A percentile compares a stretch with the other conserved stretches of the same genome.
Conservation (phyloP, 2,888 invertebrate species). For the Theodoxus fluviatilis region DNA sequence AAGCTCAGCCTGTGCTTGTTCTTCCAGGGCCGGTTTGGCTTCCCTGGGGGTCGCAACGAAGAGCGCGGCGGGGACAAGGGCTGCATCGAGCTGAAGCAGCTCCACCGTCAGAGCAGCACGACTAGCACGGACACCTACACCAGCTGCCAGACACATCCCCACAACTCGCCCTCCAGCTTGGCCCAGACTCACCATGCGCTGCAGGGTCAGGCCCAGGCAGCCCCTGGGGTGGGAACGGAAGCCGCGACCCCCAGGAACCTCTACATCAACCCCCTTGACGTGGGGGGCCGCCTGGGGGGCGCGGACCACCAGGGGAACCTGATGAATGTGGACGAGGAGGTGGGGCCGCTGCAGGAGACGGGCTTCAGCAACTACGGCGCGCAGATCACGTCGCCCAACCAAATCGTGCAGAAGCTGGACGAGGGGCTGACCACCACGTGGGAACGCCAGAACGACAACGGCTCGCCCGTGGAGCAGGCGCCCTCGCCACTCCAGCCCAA, state of each 20-base stretch:
- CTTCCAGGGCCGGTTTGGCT: constrained; percentile 35
- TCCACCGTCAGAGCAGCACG: constrained; percentile 67
- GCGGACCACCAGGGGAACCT: constrained; percentile 23
- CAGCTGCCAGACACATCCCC: constrained; percentile 93
- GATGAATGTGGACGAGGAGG: neutral
- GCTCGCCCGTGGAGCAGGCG: constrained; percentile 20
- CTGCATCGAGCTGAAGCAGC: constrained; percentile 58
- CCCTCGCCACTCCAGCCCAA: constrained; percentile 8
- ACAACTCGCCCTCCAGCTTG: constrained; percentile 52
- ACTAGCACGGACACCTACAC: constrained; percentile 92
- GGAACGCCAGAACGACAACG: constrained; percentile 36
- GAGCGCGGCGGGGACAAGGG: constrained; percentile 46
- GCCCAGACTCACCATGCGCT: too few relatives aligned
- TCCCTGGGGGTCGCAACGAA: constrained; percentile 34
- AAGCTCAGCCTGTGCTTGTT: neutral
- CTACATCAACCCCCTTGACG: constrained; percentile 63
- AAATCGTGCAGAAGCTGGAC: constrained; percentile 54
- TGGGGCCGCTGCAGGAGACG: constrained; percentile 29
- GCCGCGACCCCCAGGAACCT: constrained; percentile 51
- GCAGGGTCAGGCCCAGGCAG: constrained; percentile 26
- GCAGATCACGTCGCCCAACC: constrained; percentile 30
- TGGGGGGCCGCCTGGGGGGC: constrained; percentile 30
- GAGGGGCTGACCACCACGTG: constrained; percentile 53
- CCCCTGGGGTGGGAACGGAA: constrained; percentile 30
- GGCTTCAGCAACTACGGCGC: constrained; percentile 33